Percentiles rank a stretch among this genome's conserved stretches.
These are phyloP conservation scores for Cassiopea xamachana DNA, from an alignment of 30 jellyfish, hydroid and myxozoan species.

Conservation along the genomic window DNA sequence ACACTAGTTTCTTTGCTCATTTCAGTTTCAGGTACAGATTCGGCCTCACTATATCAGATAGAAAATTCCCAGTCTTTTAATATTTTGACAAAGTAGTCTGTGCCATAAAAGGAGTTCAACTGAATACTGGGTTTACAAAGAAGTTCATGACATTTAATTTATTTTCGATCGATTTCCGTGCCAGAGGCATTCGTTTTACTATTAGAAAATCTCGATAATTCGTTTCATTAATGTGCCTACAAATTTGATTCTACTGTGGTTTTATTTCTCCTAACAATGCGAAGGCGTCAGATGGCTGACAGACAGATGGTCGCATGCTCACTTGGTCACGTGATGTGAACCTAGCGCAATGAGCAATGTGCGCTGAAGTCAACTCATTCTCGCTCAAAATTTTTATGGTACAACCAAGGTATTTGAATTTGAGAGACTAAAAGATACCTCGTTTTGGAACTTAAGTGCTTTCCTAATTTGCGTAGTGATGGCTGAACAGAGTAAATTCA, in stretches of 20 bases:
- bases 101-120: background rate
- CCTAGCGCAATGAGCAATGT: conserved; percentile 42
- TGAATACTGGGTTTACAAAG: background rate
- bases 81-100: background rate
- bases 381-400: conserved; percentile 43
- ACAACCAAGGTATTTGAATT: conserved; percentile 56
- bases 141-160: background rate
- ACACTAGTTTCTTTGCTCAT: background rate
- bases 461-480: conserved; percentile 9
- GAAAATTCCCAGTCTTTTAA: background rate
- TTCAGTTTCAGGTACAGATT: background rate
- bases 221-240: conserved; percentile 7
- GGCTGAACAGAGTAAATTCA: background rate
- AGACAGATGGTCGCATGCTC: conserved; percentile 32
- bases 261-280: conserved; percentile 71
- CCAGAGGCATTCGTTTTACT: conserved; percentile 44
- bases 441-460: conserved; percentile 43
- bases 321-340: conserved; percentile 56
- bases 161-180: background rate
- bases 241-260: conserved; percentile 38
- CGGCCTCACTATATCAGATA: background rate
- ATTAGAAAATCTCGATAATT: conserved; percentile 38
- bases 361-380: conserved; percentile 38
- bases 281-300: conserved; percentile 47
- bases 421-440: conserved; percentile 43